These are phyloP conservation scores for Corydoras maculifer DNA, from an alignment of 2,113 vertebrate genomes.

Conservation along the genomic window DNA sequence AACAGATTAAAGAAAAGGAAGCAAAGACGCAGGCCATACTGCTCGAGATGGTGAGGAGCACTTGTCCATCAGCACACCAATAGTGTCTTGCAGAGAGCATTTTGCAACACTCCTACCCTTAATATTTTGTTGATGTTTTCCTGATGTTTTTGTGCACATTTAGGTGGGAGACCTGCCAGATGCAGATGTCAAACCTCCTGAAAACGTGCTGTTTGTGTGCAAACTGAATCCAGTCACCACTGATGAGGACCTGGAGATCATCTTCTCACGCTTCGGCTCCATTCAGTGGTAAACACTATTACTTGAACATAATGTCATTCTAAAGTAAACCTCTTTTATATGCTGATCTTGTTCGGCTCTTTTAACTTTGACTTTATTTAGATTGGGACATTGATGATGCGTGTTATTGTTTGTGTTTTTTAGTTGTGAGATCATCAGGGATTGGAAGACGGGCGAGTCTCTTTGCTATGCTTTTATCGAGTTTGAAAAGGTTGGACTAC, in stretches of 20 bases:
- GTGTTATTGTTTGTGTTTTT: conserved; percentile 31
- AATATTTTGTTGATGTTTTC: no score
- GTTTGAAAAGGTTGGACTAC: conserved; percentile 86
- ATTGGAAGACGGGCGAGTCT: conserved; percentile 92
- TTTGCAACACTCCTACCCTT: no score
- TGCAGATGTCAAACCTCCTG: conserved; percentile 86
- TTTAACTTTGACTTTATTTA: no score
- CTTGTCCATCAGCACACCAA: not conserved
- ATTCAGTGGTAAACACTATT: conserved; percentile 76
- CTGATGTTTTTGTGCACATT: not conserved
- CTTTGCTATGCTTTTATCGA: conserved; percentile 98
- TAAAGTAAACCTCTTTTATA: no score
- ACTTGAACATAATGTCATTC: no score
- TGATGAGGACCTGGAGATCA: conserved; percentile 94
- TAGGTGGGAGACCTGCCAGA: conserved; percentile 95
- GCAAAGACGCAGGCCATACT: conserved; percentile 94
- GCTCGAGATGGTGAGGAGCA: conserved; percentile 85
- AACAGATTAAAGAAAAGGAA: conserved; percentile 87
- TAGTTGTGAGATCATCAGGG: conserved; percentile 96
- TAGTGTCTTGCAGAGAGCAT: no score
- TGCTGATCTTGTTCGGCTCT: no score
- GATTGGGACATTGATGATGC: no score
- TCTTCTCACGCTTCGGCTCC: conserved; percentile 91
- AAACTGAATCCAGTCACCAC: conserved; percentile 97
- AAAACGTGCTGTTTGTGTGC: conserved; percentile 95